Base-by-base conservation (phyloP, 1,140 invertebrate species). In the Hermatobates lingyangjiaoensis region DNA sequence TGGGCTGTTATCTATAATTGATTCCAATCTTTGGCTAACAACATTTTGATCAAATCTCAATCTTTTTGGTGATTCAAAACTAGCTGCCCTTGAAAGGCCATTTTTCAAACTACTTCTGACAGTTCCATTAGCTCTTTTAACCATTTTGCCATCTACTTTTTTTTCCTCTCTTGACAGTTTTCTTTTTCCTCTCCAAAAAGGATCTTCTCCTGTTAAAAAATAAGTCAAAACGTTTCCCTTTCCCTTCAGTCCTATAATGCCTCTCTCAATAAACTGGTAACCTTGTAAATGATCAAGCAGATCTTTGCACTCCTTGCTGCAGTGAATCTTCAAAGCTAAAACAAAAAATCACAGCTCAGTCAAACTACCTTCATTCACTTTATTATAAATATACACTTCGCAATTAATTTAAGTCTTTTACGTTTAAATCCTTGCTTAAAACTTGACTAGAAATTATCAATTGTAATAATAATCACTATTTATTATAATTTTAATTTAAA, bases 191-290 rank as follows among this genome's bases (percentile, higher is more conserved):
- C 48, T 49, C 48, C 28, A 49, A 14, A 24, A 3, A 3, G 45
- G 27, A 1, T 52, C 49, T 48, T 55, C 49, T 7, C 49, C 34
- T 5, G 79, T 63, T 25, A 95, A 61, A 86, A 87, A 95, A 64
- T 83, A 93, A 1, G 89, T 93, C 42, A 79, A 61, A 58, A 85
- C 78, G 26, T 87, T 79, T 0, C 82, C 82, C 64, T 88, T 88
- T 5, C 86, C 89, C 66, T 94, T 93, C 75, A 92, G 83, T 0
- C 74, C 67, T 1, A 91, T 76, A 1, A 84, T 56, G 0, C 89
- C 89, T 4, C 89, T 73, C 58, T 89, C 83, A 28, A 78, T 68
- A 4, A 83, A 56, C 27, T 75, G 64, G 64, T 90, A 93, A 1
- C 88, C 88, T 1, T 83, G 82, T 1, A 92, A 63, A 50, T 76